These are phyloP conservation scores for Ecliptopera silaceata DNA, from an alignment of 2,888 invertebrate genomes.

Conservation along the genomic window DNA sequence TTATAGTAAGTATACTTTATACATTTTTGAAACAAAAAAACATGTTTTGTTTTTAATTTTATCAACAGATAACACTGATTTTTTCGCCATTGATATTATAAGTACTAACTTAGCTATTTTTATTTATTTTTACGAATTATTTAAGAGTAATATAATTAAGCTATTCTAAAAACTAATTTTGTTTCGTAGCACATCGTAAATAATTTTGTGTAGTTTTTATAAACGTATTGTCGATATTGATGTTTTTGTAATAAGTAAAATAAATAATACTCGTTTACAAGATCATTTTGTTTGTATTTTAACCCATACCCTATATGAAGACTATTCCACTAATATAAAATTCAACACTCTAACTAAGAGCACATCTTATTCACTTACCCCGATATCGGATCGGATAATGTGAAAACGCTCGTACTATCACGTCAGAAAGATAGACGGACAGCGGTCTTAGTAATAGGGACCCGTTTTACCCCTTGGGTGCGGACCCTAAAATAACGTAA, in stretches of 20 bases:
- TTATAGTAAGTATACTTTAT: no score
- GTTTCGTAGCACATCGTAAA: constrained; percentile 13
- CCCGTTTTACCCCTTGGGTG: no score
- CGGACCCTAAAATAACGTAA: no score
- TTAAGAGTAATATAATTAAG: background rate
- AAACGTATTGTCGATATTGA: constrained; percentile 39
- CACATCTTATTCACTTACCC: no score
- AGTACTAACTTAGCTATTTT: constrained; percentile 55
- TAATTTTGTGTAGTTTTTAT: constrained; percentile 20
- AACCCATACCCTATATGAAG: background rate
- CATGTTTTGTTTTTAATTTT: background rate
- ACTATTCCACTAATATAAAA: no score
- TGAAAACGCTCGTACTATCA: no score
- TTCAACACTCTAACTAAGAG: no score
- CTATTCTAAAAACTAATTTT: constrained; percentile 2
- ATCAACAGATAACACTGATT: constrained; percentile 41
- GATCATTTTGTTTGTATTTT: constrained; percentile 20
- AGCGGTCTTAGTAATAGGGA: no score
- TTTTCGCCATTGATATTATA: constrained; percentile 73
- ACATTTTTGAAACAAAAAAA: no score
- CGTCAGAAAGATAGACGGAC: no score
- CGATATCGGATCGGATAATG: no score
- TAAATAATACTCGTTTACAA: constrained; percentile 22
- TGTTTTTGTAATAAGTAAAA: constrained; percentile 52
- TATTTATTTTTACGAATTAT: constrained; percentile 59